Conservation (phyloP, 2,888 invertebrate species). For the Apamea anceps region DNA sequence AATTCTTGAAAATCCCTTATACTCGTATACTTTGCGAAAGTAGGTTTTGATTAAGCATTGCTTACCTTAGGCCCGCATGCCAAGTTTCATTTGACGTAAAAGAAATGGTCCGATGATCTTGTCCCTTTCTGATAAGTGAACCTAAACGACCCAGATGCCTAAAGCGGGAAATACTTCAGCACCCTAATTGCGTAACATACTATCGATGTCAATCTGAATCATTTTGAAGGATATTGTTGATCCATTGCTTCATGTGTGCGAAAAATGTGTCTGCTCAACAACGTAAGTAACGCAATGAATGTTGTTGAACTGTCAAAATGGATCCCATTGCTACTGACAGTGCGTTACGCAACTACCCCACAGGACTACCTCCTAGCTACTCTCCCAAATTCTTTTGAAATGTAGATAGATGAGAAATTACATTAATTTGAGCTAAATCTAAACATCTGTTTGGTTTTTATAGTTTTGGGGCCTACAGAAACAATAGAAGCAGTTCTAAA, state of each 20-base stretch:
- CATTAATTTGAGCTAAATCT: too few species aligned
- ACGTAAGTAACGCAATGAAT: too few species aligned
- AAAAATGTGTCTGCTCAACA: too few species aligned
- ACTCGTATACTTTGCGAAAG: slow-evolving; percentile 35
- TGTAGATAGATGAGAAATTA: neutral
- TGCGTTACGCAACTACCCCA: too few species aligned
- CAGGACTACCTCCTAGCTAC: neutral
- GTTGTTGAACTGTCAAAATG: too few species aligned
- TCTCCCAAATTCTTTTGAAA: neutral
- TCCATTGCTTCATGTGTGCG: too few species aligned
- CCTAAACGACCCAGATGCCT: slow-evolving; percentile 6
- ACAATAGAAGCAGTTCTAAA: neutral
- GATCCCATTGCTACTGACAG: too few species aligned
- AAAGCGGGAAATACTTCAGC: slow-evolving; percentile 23
- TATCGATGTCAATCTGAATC: too few species aligned
- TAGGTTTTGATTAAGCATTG: slow-evolving; percentile 64
- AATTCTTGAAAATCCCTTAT: slow-evolving; percentile 37
- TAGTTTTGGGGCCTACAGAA: neutral
- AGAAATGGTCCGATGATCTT: slow-evolving; percentile 57
- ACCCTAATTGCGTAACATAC: too few species aligned
- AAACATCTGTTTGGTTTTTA: neutral
- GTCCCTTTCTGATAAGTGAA: slow-evolving; percentile 31
- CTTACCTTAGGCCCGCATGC: slow-evolving; percentile 67
- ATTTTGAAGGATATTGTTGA: too few species aligned
- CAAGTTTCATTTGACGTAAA: slow-evolving; percentile 60